Evolutionary conservation across 2,113 vertebrate species (phyloP), one percentile per base, ranked within the genome.

Genomic region (Dolichallabes microphthalmus): DNA sequence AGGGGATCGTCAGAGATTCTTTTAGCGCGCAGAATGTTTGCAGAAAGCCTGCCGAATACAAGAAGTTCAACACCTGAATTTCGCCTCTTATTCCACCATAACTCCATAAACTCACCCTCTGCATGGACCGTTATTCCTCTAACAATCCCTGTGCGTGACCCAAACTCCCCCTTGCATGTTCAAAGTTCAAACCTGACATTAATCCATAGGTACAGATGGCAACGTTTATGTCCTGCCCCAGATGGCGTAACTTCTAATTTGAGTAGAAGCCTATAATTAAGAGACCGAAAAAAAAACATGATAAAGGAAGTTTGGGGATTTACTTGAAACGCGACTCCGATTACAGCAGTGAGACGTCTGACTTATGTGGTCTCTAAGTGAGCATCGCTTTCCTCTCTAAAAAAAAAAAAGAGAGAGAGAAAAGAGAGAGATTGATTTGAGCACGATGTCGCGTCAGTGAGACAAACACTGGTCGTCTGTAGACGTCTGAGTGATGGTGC

Each of bases 241-340:
- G 96, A 98, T 98, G 96, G 95, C 91, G 93, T 94, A 97, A 95
- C 94, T 96, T 97, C 95, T 98, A 96, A 98, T 98, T 98, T 98
- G 94, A 96, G 95, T 94, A 94, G 95, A 96, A 97, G 95, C 95
- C 95, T 98, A 95, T 97, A 97, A 98, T 98, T 98, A 98, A 96
- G 95, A 73, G 68, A 57, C 19, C 52, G n/a, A 96, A 96, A 96
- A 94, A 96, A 97, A 97, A 97, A 97, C n/a, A 96, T 96, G 93
- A 95, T 96, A 96, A 97, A 96, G 96, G 94, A 94, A 94, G 93
- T 91, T 92, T 12, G 89, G 90, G 94, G 92, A 95, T 95, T 94
- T 93, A 94, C 92, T 94, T 95, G 93, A 95, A 95, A 94, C 90
- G 91, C 90, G 87, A 89, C 91, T 83, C 91, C 93, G 93, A 94